A percentile compares a stretch with the other conserved stretches of the same genome.
These are phyloP conservation scores for Heteromurus nitidus DNA, from an alignment of 2,888 invertebrate species.

Conservation along the genomic window DNA sequence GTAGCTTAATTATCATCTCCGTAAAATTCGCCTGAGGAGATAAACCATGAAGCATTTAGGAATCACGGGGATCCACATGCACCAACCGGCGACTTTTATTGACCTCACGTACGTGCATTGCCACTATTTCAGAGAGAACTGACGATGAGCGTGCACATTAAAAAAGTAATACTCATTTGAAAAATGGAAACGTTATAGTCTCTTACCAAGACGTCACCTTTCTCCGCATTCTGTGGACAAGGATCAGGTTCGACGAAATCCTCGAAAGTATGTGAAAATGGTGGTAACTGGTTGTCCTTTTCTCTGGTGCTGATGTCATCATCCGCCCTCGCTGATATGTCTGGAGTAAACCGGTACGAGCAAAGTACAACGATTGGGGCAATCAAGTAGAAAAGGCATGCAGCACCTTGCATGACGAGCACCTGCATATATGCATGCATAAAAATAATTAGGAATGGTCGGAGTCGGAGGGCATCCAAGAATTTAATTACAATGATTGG, in stretches of 20 bases:
- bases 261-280: slow-evolving; percentile 16
- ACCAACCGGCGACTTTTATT: slow-evolving; percentile 13
- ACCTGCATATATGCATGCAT: slow-evolving; percentile 31
- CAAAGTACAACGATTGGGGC: slow-evolving; percentile 21
- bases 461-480: no score
- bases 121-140: no score
- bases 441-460: no score
- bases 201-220: not conserved
- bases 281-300: not conserved
- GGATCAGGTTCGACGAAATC: slow-evolving; percentile 31
- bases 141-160: no score
- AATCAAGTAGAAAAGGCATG: slow-evolving; percentile 19
- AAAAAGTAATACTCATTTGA: not conserved
- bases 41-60: slow-evolving; percentile 23
- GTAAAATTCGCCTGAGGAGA: slow-evolving; percentile 16
- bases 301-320: not conserved
- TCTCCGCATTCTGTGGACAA: not conserved
- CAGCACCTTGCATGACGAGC: not conserved
- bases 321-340: not conserved
- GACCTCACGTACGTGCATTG: slow-evolving; percentile 24
- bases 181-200: not conserved
- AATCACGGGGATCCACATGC: slow-evolving; percentile 18
- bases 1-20: no score
- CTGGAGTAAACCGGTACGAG: slow-evolving; percentile 21
- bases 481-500: no score